Base-by-base conservation (phyloP, 2,113 vertebrate species). In the Centrocercus urophasianus region DNA sequence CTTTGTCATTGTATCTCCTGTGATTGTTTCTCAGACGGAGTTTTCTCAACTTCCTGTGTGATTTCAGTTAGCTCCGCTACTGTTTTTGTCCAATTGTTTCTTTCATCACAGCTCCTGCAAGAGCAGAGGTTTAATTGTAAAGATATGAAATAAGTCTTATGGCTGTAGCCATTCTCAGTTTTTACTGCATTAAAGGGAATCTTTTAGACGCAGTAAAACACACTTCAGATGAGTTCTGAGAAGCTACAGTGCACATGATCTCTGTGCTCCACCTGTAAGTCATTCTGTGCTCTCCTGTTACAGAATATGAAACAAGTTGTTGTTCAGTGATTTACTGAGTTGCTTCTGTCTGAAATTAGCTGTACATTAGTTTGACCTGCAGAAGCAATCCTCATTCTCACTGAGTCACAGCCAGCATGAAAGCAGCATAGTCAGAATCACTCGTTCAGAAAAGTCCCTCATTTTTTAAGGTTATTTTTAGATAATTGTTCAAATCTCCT, bases 381-480 rank as follows among this genome's bases (percentile, higher is more conserved):
- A 18, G 27, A 78, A 61, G 54, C 76, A 86, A 86, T 61, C 27
- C 27, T 63, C 30, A 19, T 88, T 85, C 56, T 83, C 77, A 12
- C 17, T 65, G 20, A 36, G 13, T 65, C 83, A 59, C 19, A 50
- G 71, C 75, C 80, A 96, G 24, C 21, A 32, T 8, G 5, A 89
- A 83, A 59, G n/a, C 56, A 86, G 63, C 25, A 19, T 77, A 93
- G 54, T 85, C 87, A 74, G 63, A 86, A 42, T 38, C 36, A 11
- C 9, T 84, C 50, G 42, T 83, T 79, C 70, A 50, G 75, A 91
- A 83, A 94, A 77, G 56, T 91, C 24, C 36, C 38, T 88, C n/a
- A 6, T 78, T 94, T 89, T 88, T 50, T 36, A 71, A 48, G 88
- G 17, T 72, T 92, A 60, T 81, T 82, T 93, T 90, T 92, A 91